These are phyloP conservation scores for Podarcis cretensis DNA, from an alignment of 2,113 vertebrate species.

Conservation along the genomic window DNA sequence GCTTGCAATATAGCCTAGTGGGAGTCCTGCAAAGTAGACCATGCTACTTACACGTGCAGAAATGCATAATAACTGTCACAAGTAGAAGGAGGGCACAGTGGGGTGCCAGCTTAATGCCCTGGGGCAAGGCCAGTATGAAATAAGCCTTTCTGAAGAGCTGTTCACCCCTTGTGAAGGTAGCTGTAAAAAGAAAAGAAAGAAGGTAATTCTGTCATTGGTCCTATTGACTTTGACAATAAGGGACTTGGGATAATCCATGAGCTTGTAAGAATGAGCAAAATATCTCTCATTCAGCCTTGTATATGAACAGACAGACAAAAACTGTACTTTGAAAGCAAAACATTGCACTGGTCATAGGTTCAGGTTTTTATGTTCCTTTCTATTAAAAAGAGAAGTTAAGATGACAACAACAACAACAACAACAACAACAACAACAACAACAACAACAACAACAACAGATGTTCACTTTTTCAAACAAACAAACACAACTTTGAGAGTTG, in stretches of 20 bases:
- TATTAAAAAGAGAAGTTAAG: background rate
- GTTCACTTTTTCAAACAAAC: background rate
- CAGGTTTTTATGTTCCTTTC: background rate
- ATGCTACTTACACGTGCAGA: background rate
- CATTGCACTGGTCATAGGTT: background rate
- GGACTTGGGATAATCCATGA: slow-evolving; percentile 6
- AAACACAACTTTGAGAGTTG: background rate
- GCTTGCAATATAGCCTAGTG: background rate
- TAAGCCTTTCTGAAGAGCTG: background rate
- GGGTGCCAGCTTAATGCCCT: background rate
- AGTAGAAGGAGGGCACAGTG: background rate
- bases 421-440: too few relatives aligned
- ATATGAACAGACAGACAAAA: background rate
- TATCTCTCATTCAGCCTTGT: background rate
- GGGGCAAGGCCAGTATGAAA: background rate
- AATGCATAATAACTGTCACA: background rate
- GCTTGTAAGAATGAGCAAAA: slow-evolving; percentile 8
- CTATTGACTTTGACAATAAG: background rate
- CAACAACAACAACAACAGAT: too few relatives aligned
- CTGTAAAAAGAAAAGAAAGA: background rate
- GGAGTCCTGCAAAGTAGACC: background rate
- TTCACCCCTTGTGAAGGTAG: background rate
- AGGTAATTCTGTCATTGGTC: background rate
- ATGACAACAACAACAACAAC: too few relatives aligned
- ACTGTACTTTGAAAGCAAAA: background rate